Evolutionary conservation across 2,888 invertebrate species (phyloP).

Genomic region (Protophormia terraenovae): DNA sequence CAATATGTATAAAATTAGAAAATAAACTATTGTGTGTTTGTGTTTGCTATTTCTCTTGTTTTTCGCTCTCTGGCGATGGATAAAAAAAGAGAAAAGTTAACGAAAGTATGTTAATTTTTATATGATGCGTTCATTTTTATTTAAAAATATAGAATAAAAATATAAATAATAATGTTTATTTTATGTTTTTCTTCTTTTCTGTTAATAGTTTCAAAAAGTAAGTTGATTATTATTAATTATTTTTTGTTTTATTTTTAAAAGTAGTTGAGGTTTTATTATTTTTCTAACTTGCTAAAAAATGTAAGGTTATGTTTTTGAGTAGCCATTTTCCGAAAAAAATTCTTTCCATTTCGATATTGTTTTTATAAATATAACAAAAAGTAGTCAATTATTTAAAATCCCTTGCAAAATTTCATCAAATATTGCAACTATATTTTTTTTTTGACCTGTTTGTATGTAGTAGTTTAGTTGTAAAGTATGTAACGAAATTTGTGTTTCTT

Average conservation of each 20-base stretch:
- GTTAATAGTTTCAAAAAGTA: no score
- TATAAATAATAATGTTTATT: conserved; percentile 10
- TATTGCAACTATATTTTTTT: not conserved
- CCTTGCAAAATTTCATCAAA: not conserved
- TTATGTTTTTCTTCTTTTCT: no score
- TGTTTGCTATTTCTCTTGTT: conserved; percentile 10
- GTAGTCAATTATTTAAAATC: not conserved
- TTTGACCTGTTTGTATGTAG: not conserved
- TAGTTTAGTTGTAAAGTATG: not conserved
- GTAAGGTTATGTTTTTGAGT: conserved; percentile 58
- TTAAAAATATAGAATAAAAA: conserved; percentile 19
- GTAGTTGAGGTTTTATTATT: not conserved
- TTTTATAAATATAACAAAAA: not conserved
- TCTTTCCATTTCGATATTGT: not conserved
- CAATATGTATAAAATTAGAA: conserved; percentile 23
- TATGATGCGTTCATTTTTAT: conserved; percentile 49
- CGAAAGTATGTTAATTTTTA: conserved; percentile 57
- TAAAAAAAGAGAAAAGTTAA: conserved; percentile 42
- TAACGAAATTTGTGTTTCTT: not conserved
- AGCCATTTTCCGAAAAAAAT: conserved; percentile 48
- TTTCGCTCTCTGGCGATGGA: not conserved
- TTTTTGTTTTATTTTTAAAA: conserved; percentile 22
- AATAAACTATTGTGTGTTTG: not conserved
- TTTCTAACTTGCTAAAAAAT: not conserved
- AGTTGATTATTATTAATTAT: no score